Conservation (phyloP, 2,888 invertebrate species). For the Macrostomum cliftonense region DNA sequence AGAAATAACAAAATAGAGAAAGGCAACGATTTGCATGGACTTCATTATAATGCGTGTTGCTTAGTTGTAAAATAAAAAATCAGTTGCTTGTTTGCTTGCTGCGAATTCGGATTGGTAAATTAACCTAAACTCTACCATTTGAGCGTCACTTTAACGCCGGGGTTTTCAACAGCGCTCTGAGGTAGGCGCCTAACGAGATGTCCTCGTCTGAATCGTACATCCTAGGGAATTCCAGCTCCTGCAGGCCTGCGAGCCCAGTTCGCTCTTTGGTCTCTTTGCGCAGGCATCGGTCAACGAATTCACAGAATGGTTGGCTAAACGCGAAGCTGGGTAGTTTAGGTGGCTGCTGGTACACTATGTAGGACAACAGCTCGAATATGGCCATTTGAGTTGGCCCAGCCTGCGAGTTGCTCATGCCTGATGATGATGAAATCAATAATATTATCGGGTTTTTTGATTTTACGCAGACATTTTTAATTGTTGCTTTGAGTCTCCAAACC, state of each 20-base stretch:
- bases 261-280: constrained; percentile 88
- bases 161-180: neutral
- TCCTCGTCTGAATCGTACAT: neutral
- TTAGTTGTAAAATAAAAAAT: too few relatives aligned
- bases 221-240: constrained; percentile 44
- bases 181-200: neutral
- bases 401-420: constrained; percentile 28
- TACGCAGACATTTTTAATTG: too few relatives aligned
- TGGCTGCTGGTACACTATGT: constrained; percentile 94
- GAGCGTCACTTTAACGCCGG: too few relatives aligned
- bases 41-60: too few relatives aligned
- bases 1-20: too few relatives aligned
- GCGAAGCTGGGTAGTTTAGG: constrained; percentile 66
- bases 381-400: constrained; percentile 61
- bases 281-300: constrained; percentile 66
- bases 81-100: too few relatives aligned
- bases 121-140: too few relatives aligned
- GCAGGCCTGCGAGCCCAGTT: constrained; percentile 77
- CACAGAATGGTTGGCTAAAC: constrained; percentile 75
- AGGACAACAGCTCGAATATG: constrained; percentile 91
- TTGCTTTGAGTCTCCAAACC: too few relatives aligned
- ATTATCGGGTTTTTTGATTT: too few relatives aligned
- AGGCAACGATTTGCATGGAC: too few relatives aligned
- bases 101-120: too few relatives aligned
- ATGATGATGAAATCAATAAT: too few relatives aligned